Percentiles rank a stretch among this genome's conserved stretches.
These are phyloP conservation scores for Hydrozoanthus gracilis DNA, from an alignment of 92 coral and sea anemone genomes.

Conservation along the genomic window DNA sequence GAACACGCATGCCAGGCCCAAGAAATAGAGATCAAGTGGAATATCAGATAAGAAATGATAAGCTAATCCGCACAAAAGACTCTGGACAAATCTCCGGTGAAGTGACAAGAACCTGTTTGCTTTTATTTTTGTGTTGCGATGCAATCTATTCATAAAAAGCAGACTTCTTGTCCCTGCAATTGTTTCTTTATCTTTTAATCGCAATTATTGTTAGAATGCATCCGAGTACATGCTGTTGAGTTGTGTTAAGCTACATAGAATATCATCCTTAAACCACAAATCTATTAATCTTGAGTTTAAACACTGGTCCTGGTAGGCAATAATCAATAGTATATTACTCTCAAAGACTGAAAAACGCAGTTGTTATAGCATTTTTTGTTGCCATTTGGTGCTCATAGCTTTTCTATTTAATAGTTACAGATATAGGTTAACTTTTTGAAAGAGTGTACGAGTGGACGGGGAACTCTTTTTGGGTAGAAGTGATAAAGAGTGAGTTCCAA, in stretches of 20 bases:
- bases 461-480: too few species aligned
- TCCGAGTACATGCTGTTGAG: background rate
- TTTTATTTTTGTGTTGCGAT: background rate
- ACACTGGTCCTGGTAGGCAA: too few species aligned
- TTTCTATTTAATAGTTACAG: too few species aligned
- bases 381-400: too few species aligned
- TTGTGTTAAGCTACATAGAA: background rate
- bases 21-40: background rate
- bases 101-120: background rate
- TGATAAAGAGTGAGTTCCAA: too few species aligned
- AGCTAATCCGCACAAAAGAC: background rate
- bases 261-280: too few species aligned
- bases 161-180: background rate
- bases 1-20: background rate
- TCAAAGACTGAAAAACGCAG: too few species aligned
- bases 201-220: background rate
- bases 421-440: too few species aligned
- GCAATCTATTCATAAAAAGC: background rate
- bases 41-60: background rate
- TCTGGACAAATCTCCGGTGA: background rate
- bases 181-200: constrained; percentile 4
- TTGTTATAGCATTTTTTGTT: too few species aligned
- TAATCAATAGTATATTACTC: too few species aligned
- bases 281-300: too few species aligned
- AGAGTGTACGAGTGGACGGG: too few species aligned